These are phyloP conservation scores for Lasius platythorax DNA, from an alignment of 2,888 invertebrate genomes.

Conservation along the genomic window DNA sequence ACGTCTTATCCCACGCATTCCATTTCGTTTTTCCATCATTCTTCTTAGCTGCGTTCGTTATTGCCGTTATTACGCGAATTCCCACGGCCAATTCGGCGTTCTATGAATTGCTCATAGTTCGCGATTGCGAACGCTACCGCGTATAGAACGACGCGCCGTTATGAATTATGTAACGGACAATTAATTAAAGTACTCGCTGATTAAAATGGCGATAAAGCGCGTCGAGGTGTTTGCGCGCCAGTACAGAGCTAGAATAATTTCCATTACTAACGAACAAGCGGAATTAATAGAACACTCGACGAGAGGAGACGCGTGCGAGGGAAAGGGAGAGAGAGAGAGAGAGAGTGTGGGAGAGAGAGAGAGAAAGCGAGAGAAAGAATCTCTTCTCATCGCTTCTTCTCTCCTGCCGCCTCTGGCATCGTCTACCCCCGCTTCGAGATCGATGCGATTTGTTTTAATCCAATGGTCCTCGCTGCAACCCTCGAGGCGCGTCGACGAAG, in stretches of 20 bases:
- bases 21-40: conserved; percentile 13
- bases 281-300: conserved; percentile 80
- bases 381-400: neutral
- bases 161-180: conserved; percentile 76
- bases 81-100: conserved; percentile 30
- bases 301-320: conserved; percentile 65
- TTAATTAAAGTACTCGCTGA: conserved; percentile 74
- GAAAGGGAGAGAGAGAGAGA: neutral
- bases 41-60: conserved; percentile 28
- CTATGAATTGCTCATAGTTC: conserved; percentile 42
- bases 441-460: conserved; percentile 76
- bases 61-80: conserved; percentile 24
- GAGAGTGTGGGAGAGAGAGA: no score
- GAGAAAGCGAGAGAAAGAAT: neutral
- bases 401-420: neutral
- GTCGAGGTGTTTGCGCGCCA: conserved; percentile 69
- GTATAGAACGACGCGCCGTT: conserved; percentile 37
- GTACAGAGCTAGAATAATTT: conserved; percentile 70
- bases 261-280: conserved; percentile 76
- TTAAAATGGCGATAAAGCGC: conserved; percentile 74
- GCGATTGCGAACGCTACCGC: conserved; percentile 18
- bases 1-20: conserved; percentile 5
- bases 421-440: conserved; percentile 54
- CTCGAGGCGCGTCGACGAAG: neutral
- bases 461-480: conserved; percentile 63